Base-by-base conservation (phyloP, 2,888 invertebrate genomes). In the Philhelius pedissequus region DNA sequence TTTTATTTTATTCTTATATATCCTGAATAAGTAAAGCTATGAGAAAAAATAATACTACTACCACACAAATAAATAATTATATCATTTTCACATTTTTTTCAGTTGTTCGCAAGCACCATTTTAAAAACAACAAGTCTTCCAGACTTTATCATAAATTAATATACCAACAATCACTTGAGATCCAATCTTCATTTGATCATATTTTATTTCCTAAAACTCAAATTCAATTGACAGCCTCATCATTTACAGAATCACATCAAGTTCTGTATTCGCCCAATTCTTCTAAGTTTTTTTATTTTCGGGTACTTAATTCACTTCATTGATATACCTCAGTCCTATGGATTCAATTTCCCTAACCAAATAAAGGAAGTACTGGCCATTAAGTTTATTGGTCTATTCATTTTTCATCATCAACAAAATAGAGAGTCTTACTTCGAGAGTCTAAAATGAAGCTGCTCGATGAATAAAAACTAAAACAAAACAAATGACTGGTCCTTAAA, bases 371-470 rank as follows among this genome's bases (percentile, higher is more conserved):
- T 20, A 54, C 70, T 71, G 71, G 32, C 56, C 86, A 71, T 77
- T 58, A 81, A 86, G 48, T 81, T 81, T 86, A 84, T 80, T 80
- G 71, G 80, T 71, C 84, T n/a, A 80, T 86, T 81, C 60, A 48
- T 69, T 68, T 69, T 62, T 73, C 54, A 70, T 81, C 45, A 48
- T 18, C 30, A 45, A 45, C 22, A 40, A 58, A 60, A 68, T 68
- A 76, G 75, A 45, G 66, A 66, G 22, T 78, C 80, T 81, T 84
- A 52, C 71, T 77, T 76, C 70, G 71, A 74, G 60, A n/a, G n/a
- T n/a, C 81, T 76, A 78, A 74, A 79, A 60, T 74, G 15, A 66
- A 69, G 69, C 43, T 40, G 69, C 43, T 40, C 20, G 74, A 60
- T 48, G n/a, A n/a, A 43, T 48, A 30, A 58, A 45, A 64, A 64